Conservation (phyloP, 2,888 invertebrate genomes). For the Lordiphosa fenestrarum region DNA sequence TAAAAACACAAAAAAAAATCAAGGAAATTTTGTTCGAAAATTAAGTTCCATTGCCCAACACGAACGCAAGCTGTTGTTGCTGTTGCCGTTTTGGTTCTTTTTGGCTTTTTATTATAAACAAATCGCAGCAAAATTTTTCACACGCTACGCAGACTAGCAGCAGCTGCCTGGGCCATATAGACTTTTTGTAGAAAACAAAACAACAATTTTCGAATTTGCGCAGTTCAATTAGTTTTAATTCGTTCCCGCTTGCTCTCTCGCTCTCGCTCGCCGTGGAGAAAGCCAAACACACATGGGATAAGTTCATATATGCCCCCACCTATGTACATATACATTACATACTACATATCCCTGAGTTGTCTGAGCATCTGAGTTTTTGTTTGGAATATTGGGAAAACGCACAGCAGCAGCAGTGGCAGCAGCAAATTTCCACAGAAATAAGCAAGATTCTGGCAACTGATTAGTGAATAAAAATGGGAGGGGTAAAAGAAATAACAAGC, state of each 20-base stretch:
- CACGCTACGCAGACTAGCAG: slow-evolving; percentile 3
- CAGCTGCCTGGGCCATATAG: slow-evolving; percentile 4
- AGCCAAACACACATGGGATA: background rate
- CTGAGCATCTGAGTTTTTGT: slow-evolving; percentile 23
- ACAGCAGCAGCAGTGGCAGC: slow-evolving; percentile 1
- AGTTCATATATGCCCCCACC: background rate
- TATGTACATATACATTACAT: slow-evolving; percentile 1
- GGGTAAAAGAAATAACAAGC: too few relatives aligned
- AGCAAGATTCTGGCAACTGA: too few relatives aligned
- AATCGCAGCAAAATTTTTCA: slow-evolving; percentile 26
- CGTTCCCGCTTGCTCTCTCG: too few relatives aligned
- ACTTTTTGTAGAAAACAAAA: slow-evolving; percentile 12
- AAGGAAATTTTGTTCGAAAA: slow-evolving; percentile 12
- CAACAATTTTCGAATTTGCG: slow-evolving; percentile 62
- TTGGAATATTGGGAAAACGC: slow-evolving; percentile 24
- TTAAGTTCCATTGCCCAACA: slow-evolving; percentile 7
- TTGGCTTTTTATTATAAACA: slow-evolving; percentile 4
- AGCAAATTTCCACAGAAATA: background rate
- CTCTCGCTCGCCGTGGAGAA: slow-evolving; percentile 1
- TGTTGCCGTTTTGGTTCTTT: slow-evolving; percentile 2
- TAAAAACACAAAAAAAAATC: slow-evolving; percentile 8
- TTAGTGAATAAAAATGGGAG: too few relatives aligned
- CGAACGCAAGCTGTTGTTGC: background rate
- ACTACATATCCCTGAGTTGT: slow-evolving; percentile 4
- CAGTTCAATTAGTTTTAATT: slow-evolving; percentile 57